Evolutionary conservation across 1,140 invertebrate species (phyloP).

Genomic region (Papilio polytes): DNA sequence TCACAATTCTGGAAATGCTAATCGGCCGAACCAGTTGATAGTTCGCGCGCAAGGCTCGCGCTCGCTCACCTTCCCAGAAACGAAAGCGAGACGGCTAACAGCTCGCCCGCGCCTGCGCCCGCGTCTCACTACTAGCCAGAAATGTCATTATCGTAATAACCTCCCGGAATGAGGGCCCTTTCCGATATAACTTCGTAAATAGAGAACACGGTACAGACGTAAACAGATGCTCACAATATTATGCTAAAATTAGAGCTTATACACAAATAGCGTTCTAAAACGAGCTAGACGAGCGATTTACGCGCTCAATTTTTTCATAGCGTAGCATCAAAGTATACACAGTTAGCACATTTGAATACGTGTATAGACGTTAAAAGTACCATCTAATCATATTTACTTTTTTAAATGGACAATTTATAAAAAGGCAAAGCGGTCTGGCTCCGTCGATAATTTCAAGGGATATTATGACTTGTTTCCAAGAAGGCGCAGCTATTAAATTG

Average conservation of each 20-base stretch:
- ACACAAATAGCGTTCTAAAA: constrained; percentile 25
- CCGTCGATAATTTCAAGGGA: constrained; percentile 34
- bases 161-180: constrained; percentile 62
- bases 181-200: constrained; percentile 44
- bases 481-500: constrained; percentile 36
- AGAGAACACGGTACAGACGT: constrained; percentile 29
- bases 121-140: constrained; percentile 61
- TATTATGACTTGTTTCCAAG: constrained; percentile 32
- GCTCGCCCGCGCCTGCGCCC: neutral
- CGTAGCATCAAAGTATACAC: neutral
- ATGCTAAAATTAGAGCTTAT: constrained; percentile 23
- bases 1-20: constrained; percentile 77
- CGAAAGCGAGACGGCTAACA: constrained; percentile 72
- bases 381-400: constrained; percentile 3
- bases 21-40: constrained; percentile 76
- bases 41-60: constrained; percentile 69
- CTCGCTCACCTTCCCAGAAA: constrained; percentile 72
- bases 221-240: constrained; percentile 26
- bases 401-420: constrained; percentile 18
- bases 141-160: constrained; percentile 81
- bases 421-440: neutral
- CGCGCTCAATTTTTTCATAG: neutral
- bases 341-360: neutral
- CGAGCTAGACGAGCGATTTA: neutral
- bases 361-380: constrained; percentile 1